These are phyloP conservation scores for Platycercus adscitus DNA, from an alignment of 2,113 vertebrate species.

Conservation along the genomic window DNA sequence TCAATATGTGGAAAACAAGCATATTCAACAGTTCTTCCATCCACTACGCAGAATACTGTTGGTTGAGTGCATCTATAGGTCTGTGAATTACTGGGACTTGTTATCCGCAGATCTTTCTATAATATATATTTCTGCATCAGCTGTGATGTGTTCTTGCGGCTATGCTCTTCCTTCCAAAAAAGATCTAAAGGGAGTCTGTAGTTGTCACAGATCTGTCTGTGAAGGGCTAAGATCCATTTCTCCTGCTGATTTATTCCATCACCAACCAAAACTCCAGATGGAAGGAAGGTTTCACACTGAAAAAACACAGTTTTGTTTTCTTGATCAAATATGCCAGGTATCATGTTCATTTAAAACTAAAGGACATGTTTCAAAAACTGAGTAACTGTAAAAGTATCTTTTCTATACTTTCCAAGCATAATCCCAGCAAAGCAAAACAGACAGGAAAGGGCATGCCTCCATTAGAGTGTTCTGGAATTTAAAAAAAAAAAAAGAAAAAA, in stretches of 20 bases:
- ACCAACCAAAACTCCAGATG: conserved; percentile 30
- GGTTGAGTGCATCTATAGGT: background rate
- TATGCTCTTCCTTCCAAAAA: background rate
- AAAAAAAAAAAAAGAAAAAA: background rate
- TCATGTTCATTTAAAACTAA: background rate
- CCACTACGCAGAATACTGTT: background rate
- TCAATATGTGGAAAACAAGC: background rate
- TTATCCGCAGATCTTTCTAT: background rate
- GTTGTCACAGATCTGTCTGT: background rate
- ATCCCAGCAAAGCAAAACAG: background rate
- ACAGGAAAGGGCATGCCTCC: background rate
- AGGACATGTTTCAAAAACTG: background rate
- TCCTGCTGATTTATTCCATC: conserved; percentile 18
- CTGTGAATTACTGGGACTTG: background rate
- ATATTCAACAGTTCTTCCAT: background rate
- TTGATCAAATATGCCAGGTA: background rate
- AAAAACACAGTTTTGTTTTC: background rate
- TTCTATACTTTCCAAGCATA: background rate
- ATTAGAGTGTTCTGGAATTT: background rate
- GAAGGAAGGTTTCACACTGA: conserved; percentile 1
- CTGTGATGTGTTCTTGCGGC: background rate
- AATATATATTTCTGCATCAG: background rate
- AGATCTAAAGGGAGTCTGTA: background rate
- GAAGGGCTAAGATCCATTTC: background rate
- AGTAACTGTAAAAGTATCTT: background rate